Evolutionary conservation across 2,113 vertebrate genomes (phyloP).

Genomic region (Ivindomyrus marchei): DNA sequence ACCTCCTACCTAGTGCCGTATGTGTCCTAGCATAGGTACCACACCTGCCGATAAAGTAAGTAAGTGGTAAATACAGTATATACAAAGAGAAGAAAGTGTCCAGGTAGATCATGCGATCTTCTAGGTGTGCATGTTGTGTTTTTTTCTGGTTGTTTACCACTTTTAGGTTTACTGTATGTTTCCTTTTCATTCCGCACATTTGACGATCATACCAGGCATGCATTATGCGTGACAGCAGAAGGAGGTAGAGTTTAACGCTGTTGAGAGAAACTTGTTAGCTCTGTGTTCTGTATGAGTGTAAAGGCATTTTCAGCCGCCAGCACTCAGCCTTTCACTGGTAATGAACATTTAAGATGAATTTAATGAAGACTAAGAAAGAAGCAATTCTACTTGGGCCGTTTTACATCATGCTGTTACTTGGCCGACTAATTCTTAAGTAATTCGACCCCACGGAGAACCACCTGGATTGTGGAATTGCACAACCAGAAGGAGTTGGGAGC

Average conservation of each 20-base stretch:
- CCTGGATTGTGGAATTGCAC: neutral
- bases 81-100: neutral
- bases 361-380: conserved; percentile 32
- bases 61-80: neutral
- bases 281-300: conserved; percentile 32
- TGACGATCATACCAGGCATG: neutral
- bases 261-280: conserved; percentile 37
- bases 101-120: neutral
- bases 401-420: conserved; percentile 28
- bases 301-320: conserved; percentile 46
- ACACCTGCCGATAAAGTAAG: neutral
- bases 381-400: conserved; percentile 38
- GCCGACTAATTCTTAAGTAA: conserved; percentile 26
- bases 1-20: neutral
- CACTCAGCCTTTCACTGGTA: conserved; percentile 42
- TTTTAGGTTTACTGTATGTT: neutral
- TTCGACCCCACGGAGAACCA: neutral
- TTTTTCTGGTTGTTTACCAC: neutral
- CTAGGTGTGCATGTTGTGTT: neutral
- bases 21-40: neutral
- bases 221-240: neutral
- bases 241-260: neutral
- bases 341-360: conserved; percentile 50
- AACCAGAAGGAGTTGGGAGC: neutral
- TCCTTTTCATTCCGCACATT: neutral